Conservation (phyloP, 1,140 invertebrate genomes). For the Drosophila albomicans region DNA sequence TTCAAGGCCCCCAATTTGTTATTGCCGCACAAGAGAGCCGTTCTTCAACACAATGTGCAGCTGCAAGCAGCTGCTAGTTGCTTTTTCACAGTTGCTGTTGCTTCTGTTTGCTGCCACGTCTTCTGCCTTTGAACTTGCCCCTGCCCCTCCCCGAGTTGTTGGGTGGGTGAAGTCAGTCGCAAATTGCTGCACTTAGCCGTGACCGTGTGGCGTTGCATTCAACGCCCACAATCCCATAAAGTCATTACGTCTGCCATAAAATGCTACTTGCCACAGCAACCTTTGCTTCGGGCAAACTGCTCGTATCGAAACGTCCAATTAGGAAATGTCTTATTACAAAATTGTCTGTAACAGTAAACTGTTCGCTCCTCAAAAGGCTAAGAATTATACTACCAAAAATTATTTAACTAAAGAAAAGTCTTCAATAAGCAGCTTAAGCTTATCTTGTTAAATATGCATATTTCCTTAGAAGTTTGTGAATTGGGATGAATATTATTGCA, state of each 20-base stretch:
- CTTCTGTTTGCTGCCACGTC: conserved; percentile 16
- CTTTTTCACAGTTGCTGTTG: not conserved
- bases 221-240: conserved; percentile 38
- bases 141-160: too few relatives aligned
- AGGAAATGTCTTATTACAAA: conserved; percentile 13
- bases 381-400: not conserved
- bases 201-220: conserved; percentile 27
- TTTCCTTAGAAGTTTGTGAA: too few relatives aligned
- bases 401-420: not conserved
- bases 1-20: conserved; percentile 44
- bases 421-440: too few relatives aligned
- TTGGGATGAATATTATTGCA: too few relatives aligned
- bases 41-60: conserved; percentile 14
- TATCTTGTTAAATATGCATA: too few relatives aligned
- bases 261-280: conserved; percentile 26
- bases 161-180: conserved; percentile 25
- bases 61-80: conserved; percentile 8
- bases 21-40: conserved; percentile 12
- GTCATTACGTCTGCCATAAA: conserved; percentile 32
- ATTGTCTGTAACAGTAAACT: not conserved
- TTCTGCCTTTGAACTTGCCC: conserved; percentile 31
- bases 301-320: conserved; percentile 10
- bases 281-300: not conserved
- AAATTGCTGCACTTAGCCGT: conserved; percentile 43
- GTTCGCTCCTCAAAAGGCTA: not conserved